A percentile compares a stretch with the other conserved stretches of the same genome.
phyloP scores from a whole-genome alignment of 2,888 invertebrate genomes.

The Limnephilus lunatus region DNA sequence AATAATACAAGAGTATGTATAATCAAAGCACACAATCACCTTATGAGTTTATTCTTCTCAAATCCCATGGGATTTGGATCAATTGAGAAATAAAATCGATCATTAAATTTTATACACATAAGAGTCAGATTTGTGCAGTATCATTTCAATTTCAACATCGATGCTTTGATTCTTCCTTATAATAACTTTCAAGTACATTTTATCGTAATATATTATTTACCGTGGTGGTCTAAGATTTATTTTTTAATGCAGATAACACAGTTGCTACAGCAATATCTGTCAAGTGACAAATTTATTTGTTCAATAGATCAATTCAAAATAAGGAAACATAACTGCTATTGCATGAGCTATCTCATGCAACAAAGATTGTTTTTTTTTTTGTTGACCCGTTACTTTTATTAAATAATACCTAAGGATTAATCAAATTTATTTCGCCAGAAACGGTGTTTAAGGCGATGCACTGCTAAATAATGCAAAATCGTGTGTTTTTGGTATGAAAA shows the following conservation, averaged over 20 bases:
- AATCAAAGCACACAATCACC: background rate
- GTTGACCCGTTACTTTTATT: background rate
- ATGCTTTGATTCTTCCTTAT: background rate
- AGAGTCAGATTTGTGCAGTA: background rate
- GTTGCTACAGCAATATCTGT: background rate
- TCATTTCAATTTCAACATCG: background rate
- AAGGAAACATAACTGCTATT: no score
- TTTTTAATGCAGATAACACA: background rate
- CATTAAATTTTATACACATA: background rate
- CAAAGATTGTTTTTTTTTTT: background rate
- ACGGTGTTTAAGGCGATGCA: no score
- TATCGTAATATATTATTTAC: background rate
- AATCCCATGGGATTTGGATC: background rate
- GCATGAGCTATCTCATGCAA: background rate
- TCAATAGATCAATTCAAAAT: no score
- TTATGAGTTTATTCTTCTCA: background rate
- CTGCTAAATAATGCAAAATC: no score
- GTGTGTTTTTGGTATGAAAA: no score
- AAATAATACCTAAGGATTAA: background rate
- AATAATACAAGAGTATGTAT: background rate
- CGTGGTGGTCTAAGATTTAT: background rate
- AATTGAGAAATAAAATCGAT: background rate
- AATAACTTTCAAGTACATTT: background rate
- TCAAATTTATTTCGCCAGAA: background rate
- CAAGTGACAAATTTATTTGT: background rate